Evolutionary conservation across 2,888 invertebrate genomes (phyloP).

Genomic region (Pammene aurita): DNA sequence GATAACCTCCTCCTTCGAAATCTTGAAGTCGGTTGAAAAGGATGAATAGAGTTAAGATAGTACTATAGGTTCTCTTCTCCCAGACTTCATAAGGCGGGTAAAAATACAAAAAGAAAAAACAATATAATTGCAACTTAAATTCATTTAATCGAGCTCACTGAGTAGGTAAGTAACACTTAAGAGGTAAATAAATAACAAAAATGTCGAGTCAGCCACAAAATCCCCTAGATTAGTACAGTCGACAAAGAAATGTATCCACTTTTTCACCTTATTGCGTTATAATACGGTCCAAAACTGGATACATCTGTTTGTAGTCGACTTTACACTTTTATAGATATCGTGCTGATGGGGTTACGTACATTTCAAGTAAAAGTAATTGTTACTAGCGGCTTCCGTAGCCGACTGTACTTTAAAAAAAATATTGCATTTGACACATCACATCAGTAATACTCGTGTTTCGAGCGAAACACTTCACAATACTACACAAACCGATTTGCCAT

Average conservation of each 20-base stretch:
- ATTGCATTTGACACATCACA: slow-evolving; percentile 57
- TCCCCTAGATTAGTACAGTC: too few species aligned
- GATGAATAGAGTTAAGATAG: too few species aligned
- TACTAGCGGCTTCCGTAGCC: neutral
- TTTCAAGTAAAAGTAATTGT: neutral
- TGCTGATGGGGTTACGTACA: too few species aligned
- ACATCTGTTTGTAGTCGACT: too few species aligned
- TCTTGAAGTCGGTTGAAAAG: too few species aligned
- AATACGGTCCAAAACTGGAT: too few species aligned
- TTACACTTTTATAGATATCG: too few species aligned
- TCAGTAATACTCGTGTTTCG: slow-evolving; percentile 33
- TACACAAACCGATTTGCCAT: slow-evolving; percentile 28
- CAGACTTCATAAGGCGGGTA: neutral
- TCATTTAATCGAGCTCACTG: slow-evolving; percentile 72
- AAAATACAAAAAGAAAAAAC: slow-evolving; percentile 37
- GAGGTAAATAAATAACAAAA: slow-evolving; percentile 63
- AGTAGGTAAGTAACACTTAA: slow-evolving; percentile 75
- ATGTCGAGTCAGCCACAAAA: slow-evolving; percentile 41
- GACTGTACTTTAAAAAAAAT: slow-evolving; percentile 57
- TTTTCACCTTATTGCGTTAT: too few species aligned
- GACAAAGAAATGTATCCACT: too few species aligned
- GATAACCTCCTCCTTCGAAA: too few species aligned
- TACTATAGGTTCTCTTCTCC: too few species aligned
- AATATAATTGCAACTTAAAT: slow-evolving; percentile 53
- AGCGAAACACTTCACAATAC: slow-evolving; percentile 19